phyloP scores from a whole-genome alignment of 92 coral and sea anemone species.

The Zoanthus sociatus region DNA sequence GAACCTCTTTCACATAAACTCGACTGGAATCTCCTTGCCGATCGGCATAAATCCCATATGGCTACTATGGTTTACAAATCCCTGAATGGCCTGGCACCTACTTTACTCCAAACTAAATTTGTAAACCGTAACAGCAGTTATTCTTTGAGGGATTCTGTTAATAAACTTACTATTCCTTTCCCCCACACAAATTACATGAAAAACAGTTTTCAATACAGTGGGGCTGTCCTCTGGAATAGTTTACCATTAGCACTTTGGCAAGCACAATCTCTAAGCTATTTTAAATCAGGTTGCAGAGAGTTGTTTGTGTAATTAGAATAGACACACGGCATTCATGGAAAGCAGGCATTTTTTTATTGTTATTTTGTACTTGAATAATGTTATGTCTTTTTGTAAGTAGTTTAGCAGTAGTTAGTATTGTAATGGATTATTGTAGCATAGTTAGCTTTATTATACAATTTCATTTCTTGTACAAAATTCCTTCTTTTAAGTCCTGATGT shows the following conservation, averaged over 20 bases:
- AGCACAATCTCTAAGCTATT: too few relatives aligned
- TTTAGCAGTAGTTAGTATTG: too few relatives aligned
- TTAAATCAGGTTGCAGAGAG: too few relatives aligned
- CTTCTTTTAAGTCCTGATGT: too few relatives aligned
- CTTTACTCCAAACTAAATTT: background rate
- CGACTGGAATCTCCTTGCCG: background rate
- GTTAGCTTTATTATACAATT: too few relatives aligned
- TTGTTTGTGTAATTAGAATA: too few relatives aligned
- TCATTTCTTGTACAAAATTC: too few relatives aligned
- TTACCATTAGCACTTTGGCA: background rate
- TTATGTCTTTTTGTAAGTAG: too few relatives aligned
- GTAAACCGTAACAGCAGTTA: background rate
- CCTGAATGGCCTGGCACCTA: conserved; percentile 4
- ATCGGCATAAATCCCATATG: background rate
- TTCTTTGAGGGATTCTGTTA: background rate
- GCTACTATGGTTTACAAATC: conserved; percentile 19
- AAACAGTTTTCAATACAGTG: background rate
- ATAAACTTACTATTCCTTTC: background rate
- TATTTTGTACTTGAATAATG: too few relatives aligned
- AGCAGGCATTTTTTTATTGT: too few relatives aligned
- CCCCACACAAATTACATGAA: conserved; percentile 11
- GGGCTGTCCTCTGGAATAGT: background rate
- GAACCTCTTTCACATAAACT: background rate
- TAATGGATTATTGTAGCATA: too few relatives aligned
- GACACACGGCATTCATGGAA: too few relatives aligned